Percentiles rank a stretch among this genome's conserved stretches.
Conservation (phyloP, 2,888 invertebrate genomes). For the Abrostola tripartita region DNA sequence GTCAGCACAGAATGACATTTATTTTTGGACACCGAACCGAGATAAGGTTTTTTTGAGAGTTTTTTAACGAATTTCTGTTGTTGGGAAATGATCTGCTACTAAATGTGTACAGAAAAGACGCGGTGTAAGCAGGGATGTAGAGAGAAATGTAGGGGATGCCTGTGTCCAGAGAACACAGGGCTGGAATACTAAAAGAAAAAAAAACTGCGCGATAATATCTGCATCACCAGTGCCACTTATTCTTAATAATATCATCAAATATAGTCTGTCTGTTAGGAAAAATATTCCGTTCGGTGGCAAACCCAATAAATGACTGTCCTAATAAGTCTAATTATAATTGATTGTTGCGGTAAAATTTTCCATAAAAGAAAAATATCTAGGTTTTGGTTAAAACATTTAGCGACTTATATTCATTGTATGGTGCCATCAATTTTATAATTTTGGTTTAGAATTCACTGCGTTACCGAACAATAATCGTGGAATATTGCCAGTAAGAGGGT, state of each 20-base stretch:
- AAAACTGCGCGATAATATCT: too few species aligned
- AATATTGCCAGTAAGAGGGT: neutral
- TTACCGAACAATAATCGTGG: neutral
- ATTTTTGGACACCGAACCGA: slow-evolving; percentile 56
- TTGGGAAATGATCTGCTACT: slow-evolving; percentile 16
- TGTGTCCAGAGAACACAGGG: too few species aligned
- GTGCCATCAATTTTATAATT: neutral
- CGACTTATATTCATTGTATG: neutral
- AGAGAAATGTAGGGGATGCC: too few species aligned
- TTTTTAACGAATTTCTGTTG: slow-evolving; percentile 15
- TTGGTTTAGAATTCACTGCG: neutral
- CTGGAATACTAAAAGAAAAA: too few species aligned
- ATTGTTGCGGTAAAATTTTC: neutral
- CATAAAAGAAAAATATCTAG: neutral
- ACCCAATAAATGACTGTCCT: neutral
- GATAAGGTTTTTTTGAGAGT: slow-evolving; percentile 33
- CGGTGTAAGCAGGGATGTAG: too few species aligned
- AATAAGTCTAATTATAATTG: neutral
- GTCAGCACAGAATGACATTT: slow-evolving; percentile 63
- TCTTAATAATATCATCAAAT: too few species aligned
- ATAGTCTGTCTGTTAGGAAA: too few species aligned
- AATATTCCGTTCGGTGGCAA: neutral
- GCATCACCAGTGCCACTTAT: too few species aligned
- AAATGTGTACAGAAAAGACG: neutral
- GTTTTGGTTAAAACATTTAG: neutral